phyloP scores from a whole-genome alignment of 1,140 invertebrate species.

The Calephelis nemesis region DNA sequence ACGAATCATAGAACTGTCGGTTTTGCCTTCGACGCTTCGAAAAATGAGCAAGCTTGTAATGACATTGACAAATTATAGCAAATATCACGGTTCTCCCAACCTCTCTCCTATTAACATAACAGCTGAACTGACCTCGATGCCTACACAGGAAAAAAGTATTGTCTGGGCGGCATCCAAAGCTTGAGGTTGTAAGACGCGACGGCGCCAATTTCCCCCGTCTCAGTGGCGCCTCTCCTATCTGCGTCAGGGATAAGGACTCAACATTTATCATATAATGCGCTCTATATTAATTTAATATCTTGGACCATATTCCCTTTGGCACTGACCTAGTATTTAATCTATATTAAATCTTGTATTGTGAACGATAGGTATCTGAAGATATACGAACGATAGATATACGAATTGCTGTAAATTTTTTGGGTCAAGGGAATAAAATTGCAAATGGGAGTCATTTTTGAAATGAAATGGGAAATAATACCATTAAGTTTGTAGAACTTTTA shows the following conservation, averaged over 20 bases:
- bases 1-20: too few relatives aligned
- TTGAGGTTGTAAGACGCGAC: conserved; percentile 50
- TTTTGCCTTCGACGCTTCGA: conserved; percentile 15
- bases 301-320: not conserved
- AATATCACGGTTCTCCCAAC: conserved; percentile 57
- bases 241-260: conserved; percentile 10
- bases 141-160: conserved; percentile 66
- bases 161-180: conserved; percentile 65
- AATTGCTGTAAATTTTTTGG: too few relatives aligned
- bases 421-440: too few relatives aligned
- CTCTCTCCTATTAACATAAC: conserved; percentile 67
- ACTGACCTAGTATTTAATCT: conserved; percentile 9
- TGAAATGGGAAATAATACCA: too few relatives aligned
- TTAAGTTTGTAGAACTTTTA: too few relatives aligned
- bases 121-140: conserved; percentile 59
- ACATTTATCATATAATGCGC: conserved; percentile 12
- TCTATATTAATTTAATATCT: conserved; percentile 13
- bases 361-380: not conserved
- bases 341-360: not conserved
- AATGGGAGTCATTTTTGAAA: too few relatives aligned
- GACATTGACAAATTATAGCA: conserved; percentile 68
- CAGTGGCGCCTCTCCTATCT: conserved; percentile 40
- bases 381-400: too few relatives aligned
- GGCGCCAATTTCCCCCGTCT: conserved; percentile 49
- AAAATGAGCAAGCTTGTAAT: conserved; percentile 26